Conservation (phyloP, 1,140 invertebrate genomes). For the Drosophila eugracilis region DNA sequence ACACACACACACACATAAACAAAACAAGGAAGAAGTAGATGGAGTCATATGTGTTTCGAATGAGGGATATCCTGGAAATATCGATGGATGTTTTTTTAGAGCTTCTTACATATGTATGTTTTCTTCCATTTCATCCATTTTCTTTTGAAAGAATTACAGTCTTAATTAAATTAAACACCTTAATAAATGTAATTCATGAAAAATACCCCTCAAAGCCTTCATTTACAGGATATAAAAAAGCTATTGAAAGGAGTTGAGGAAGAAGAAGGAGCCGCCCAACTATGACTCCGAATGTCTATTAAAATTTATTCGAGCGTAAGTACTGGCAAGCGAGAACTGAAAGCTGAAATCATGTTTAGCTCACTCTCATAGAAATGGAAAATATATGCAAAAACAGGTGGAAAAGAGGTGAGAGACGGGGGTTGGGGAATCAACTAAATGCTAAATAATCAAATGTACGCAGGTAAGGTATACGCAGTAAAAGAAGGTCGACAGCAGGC, state of each 20-base stretch:
- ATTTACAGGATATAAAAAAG: neutral
- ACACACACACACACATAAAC: conserved; percentile 49
- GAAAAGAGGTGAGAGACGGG: neutral
- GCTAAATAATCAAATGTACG: conserved; percentile 79
- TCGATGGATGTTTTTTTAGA: too few species aligned
- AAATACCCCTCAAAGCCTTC: neutral
- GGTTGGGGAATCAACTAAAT: conserved; percentile 54
- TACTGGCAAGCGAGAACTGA: conserved; percentile 65
- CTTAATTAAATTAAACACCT: neutral
- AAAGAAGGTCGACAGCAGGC: conserved; percentile 37
- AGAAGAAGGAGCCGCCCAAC: conserved; percentile 35
- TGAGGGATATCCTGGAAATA: neutral
- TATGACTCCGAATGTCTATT: conserved; percentile 77
- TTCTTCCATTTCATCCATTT: too few species aligned
- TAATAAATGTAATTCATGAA: neutral
- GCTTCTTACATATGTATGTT: too few species aligned
- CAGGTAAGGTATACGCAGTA: conserved; percentile 50
- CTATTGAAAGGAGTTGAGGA: neutral
- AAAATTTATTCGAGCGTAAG: conserved; percentile 83
- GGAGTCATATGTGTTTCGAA: neutral
- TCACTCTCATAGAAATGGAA: conserved; percentile 68
- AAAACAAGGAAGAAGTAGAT: conserved; percentile 13
- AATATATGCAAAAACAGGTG: conserved; percentile 63
- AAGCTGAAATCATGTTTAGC: conserved; percentile 80
- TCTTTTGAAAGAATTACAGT: too few species aligned